Conservation (phyloP, 2,797 vertebrate genomes). For the Miichthys miiuy region DNA sequence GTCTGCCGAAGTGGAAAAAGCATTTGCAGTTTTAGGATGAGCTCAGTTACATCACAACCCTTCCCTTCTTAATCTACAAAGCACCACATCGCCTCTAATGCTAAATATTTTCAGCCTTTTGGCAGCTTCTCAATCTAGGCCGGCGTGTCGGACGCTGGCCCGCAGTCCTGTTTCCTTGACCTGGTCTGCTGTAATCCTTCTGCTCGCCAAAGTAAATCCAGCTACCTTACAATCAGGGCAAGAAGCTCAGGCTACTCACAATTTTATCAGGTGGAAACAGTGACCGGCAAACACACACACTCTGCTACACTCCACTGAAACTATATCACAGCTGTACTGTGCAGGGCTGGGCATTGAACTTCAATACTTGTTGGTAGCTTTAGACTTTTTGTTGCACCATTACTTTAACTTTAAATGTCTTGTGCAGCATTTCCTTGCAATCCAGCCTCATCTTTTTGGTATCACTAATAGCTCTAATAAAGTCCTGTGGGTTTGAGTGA, state of each 20-base stretch:
- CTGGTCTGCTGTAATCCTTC: constrained; percentile 56
- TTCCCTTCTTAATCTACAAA: constrained; percentile 1
- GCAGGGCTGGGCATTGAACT: not conserved
- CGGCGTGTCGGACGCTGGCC: constrained; percentile 47
- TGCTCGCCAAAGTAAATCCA: constrained; percentile 39
- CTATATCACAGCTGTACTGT: not conserved
- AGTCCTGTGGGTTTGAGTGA: constrained; percentile 31
- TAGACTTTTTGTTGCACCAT: not conserved
- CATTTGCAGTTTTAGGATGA: not conserved
- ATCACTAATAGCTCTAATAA: constrained; percentile 8
- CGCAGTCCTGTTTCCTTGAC: constrained; percentile 38
- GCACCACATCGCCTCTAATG: not conserved
- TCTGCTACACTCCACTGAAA: not conserved
- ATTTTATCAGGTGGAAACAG: constrained; percentile 22
- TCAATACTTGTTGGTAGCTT: not conserved
- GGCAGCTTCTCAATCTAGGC: constrained; percentile 48
- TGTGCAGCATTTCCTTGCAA: constrained; percentile 4
- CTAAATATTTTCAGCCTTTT: constrained; percentile 31
- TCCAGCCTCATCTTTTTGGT: not conserved
- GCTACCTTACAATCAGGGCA: constrained; percentile 21
- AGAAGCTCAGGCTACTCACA: constrained; percentile 10
- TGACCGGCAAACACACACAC: constrained; percentile 1
- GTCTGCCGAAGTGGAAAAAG: not conserved
- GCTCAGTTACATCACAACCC: not conserved
- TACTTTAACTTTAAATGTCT: not conserved